Evolutionary conservation across 2,888 invertebrate species (phyloP), one percentile per base, ranked within the genome.

Genomic region (Limnephilus marmoratus): DNA sequence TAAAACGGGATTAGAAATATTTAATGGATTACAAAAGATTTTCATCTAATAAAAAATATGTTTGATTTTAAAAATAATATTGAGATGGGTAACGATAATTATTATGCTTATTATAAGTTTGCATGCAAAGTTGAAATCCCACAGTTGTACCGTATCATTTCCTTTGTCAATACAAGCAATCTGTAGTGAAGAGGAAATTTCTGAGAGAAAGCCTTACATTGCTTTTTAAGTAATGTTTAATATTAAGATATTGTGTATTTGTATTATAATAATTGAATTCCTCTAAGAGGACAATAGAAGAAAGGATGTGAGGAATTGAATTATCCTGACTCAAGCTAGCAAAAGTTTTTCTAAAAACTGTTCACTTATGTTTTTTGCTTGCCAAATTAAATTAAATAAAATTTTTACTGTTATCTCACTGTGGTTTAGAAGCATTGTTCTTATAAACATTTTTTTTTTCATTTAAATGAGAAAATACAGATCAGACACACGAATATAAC

Each of bases 121-220:
- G 68, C 68, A 68, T 68, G 68, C 68, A 68, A 68, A 68, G 68
- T 68, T 68, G 24, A 68, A n/a, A 68, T 68, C 68, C 68, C 68
- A 68, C 68, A 68, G 1, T 24, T n/a, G 68, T 68, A 68, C 68
- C 68, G 68, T 68, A 68, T 68, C 68, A 68, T 68, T 68, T 68
- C 68, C 68, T 68, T n/a, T 68, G 68, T 68, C 68, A 68, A 68
- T 68, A 68, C 68, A 68, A 68, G 68, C 68, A 68, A 68, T 68
- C 68, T 68, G 68, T n/a, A 68, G 68, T 68, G 68, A 68, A 68
- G 68, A 68, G 68, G 68, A 68, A 68, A 68, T 68, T 24, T 68
- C 68, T 68, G 68, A 68, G 68, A 68, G 68, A 68, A 68, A 68
- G 68, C 68, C 24, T 24, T 24, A 68, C 24, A 68, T 68, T 68